Conservation (phyloP, 2,113 vertebrate genomes). For the Sula dactylatra region DNA sequence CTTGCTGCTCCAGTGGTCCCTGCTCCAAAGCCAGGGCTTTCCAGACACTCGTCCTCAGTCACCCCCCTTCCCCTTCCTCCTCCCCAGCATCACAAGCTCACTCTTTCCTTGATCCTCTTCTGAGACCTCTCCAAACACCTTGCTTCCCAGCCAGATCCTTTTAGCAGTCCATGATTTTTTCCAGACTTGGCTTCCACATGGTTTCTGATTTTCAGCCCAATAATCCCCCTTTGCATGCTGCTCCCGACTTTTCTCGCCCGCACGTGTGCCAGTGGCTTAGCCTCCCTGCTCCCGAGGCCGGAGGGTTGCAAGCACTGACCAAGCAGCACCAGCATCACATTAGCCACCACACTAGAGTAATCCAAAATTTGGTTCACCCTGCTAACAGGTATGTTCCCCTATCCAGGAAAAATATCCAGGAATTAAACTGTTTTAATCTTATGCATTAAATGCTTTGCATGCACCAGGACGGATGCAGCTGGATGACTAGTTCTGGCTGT, state of each 20-base stretch:
- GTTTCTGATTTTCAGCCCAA: background rate
- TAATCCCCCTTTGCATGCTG: background rate
- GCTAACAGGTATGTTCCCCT: background rate
- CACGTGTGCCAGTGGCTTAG: rapidly evolving
- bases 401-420: background rate
- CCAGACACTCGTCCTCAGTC: background rate
- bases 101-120: background rate
- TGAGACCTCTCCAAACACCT: background rate
- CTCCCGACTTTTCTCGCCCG: background rate
- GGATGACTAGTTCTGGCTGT: background rate
- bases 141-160: background rate
- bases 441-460: rapidly evolving
- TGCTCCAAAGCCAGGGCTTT: background rate
- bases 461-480: rapidly evolving
- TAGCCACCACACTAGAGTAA: background rate
- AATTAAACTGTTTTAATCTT: background rate
- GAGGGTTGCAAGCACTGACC: background rate
- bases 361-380: background rate
- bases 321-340: background rate
- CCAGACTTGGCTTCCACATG: background rate
- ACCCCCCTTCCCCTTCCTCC: background rate
- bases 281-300: background rate
- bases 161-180: background rate
- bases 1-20: background rate
- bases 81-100: background rate